Conservation (phyloP, 1,140 invertebrate genomes). For the Cyclargus thomasi region DNA sequence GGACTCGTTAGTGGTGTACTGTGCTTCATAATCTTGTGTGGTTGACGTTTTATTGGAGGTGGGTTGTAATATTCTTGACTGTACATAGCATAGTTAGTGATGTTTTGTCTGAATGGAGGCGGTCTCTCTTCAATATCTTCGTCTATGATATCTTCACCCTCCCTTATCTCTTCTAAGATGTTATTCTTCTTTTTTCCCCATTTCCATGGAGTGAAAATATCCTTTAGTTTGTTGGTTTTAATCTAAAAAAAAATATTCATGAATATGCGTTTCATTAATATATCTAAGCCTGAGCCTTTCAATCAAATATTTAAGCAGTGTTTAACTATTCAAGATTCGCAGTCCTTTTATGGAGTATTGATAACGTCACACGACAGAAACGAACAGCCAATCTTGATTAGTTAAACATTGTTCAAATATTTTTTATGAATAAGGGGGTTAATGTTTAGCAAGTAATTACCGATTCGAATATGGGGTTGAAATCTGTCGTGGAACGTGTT, state of each 20-base stretch:
- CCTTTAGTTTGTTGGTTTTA: conserved; percentile 42
- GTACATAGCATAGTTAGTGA: conserved; percentile 51
- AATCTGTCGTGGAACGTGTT: conserved; percentile 39
- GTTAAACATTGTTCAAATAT: too few species aligned
- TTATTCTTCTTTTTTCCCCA: conserved; percentile 55
- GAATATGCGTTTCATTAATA: conserved; percentile 14
- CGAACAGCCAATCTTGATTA: too few species aligned
- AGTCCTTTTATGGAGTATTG: too few species aligned
- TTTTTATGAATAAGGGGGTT: too few species aligned
- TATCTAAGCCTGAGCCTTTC: too few species aligned
- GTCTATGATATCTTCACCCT: conserved; percentile 42
- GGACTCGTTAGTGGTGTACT: not conserved
- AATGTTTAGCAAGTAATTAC: conserved; percentile 12
- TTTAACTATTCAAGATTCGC: too few species aligned
- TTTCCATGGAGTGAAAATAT: conserved; percentile 40
- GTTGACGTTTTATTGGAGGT: conserved; percentile 31
- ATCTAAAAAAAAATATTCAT: conserved; percentile 46
- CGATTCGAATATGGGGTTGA: not conserved
- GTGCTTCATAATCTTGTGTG: not conserved
- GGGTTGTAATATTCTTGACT: conserved; percentile 43
- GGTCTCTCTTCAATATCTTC: conserved; percentile 32
- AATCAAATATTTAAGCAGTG: too few species aligned
- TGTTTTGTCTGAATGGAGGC: conserved; percentile 47
- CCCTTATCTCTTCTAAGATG: conserved; percentile 47
- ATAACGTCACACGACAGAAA: too few species aligned